Evolutionary conservation across 2,113 vertebrate species (phyloP).

Genomic region (Zosterops hypoxanthus): DNA sequence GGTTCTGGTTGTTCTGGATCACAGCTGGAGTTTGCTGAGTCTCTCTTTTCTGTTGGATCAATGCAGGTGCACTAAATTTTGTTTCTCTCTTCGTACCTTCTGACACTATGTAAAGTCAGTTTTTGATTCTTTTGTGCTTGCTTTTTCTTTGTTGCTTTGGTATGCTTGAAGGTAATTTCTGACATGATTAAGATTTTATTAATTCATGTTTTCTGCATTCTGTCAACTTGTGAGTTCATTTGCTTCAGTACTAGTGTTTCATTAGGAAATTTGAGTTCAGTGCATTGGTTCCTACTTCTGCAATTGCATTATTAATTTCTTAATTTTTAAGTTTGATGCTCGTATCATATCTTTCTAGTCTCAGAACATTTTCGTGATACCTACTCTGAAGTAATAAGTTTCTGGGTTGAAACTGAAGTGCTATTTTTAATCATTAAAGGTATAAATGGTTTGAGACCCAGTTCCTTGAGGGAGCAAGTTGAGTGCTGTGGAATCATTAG

Average conservation of each 20-base stretch:
- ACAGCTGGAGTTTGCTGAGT: neutral
- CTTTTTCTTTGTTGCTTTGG: neutral
- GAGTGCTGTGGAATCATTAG: constrained; percentile 14
- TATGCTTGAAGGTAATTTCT: neutral
- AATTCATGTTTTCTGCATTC: neutral
- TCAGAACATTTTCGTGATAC: neutral
- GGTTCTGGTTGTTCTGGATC: neutral
- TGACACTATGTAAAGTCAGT: neutral
- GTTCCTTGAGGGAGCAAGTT: constrained; percentile 38
- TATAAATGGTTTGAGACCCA: constrained; percentile 40
- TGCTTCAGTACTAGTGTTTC: neutral
- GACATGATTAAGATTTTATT: neutral
- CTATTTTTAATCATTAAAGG: constrained; percentile 42
- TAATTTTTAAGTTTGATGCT: constrained; percentile 19
- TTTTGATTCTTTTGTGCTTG: neutral
- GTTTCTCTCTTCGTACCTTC: neutral
- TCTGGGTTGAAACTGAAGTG: constrained; percentile 9
- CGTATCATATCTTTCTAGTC: neutral
- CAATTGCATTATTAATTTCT: constrained; percentile 11
- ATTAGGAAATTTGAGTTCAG: constrained; percentile 4
- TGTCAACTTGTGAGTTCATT: neutral
- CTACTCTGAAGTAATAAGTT: constrained; percentile 26
- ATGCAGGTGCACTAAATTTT: neutral
- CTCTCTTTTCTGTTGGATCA: neutral
- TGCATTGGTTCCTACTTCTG: neutral